Base-by-base conservation (phyloP, 1,140 invertebrate species). In the Atta texana region DNA sequence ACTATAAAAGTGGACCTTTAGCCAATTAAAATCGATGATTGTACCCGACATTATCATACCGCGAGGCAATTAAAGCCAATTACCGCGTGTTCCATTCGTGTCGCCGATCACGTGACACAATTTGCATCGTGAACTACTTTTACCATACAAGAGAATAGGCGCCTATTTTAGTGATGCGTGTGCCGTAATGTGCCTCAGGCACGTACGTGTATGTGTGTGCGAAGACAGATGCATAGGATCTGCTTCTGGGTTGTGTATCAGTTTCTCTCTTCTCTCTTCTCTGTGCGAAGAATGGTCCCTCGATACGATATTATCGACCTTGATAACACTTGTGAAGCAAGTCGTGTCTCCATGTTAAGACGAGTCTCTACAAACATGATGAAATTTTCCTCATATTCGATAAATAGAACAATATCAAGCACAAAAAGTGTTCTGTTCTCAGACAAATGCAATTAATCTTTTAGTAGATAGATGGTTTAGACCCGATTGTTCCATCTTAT, bases 21-120 rank as follows among this genome's bases (percentile, higher is more conserved):
- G 57, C 53, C 91, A 89, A 91, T 91, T 92, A 90, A 90, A 91
- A 89, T 86, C 49, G 76, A 88, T 76, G 69, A 88, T 90, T 85
- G 87, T 71, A 68, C 16, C 12, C 31, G 68, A 77, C 71, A 51
- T 87, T 85, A 75, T 82, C 69, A 63, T 68, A 51, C 24, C 69
- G 61, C 64, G 55, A 63, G 57, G 87, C 85, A 91, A 92, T 92
- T 92, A 92, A 90, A 87, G 87, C n/a, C 90, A 90, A 92, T 92
- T 88, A 87, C 76, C 66, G 61, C 49, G 24, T 44, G 85, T 82
- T 72, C 85, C 82, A 91, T 89, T 90, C 69, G 86, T 85, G 77
- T 91, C 85, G 78, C 76, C 68, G 71, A 87, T 91, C 89, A 87
- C 81, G 86, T 87, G 90, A 88, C 78, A 87, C 87, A 82, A 91